Evolutionary conservation across 2,888 invertebrate genomes (phyloP), one percentile per base, ranked within the genome.

Genomic region (Tetranychus truncatus): DNA sequence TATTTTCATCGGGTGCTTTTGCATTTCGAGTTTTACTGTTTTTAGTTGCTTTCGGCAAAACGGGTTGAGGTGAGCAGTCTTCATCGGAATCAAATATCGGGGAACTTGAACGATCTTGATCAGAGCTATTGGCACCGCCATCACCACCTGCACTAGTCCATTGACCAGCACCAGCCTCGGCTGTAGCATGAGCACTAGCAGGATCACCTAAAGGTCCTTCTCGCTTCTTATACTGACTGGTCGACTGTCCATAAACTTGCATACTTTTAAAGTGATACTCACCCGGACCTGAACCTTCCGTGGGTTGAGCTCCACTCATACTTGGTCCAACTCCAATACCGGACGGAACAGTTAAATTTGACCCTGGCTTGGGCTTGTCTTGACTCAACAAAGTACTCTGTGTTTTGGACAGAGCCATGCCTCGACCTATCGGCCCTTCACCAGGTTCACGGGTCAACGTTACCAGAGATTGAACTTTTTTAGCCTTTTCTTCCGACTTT

Each of bases 381-480:
- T 89, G 89, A 79, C 86, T 88, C 55, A 89, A 82, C 74, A 89
- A 84, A 0, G 89, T 85, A 78, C 86, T 86, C 80, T 88, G 88
- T 0, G 89, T 88, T 82, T 91, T 91, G 6, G 91, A 88, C 74
- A 92, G 86, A 0, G 90, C 90, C 80, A 92, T 91, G 0, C 91
- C 18, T 66, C 71, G 7, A 72, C 34, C 34, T n/a, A 69, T n/a
- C 21, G 11, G 11, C 6, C 69, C 69, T 69, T 69, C 44, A 24
- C 20, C 55, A 18, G 21, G 21, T 18, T 21, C 65, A 18, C 46
- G 72, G 45, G 44, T 73, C 74, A 76, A 74, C 9, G 76, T 44
- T 11, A 94, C 92, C 91, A 94, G 92, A 8, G 91, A 91, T 80
- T 93, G 92, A 91, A 94, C 91, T 84, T 95, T 94, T 46, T 92